Evolutionary conservation across 2,113 vertebrate genomes (phyloP), one percentile per base, ranked within the genome.

Genomic region (Microcebus lehilahytsara): DNA sequence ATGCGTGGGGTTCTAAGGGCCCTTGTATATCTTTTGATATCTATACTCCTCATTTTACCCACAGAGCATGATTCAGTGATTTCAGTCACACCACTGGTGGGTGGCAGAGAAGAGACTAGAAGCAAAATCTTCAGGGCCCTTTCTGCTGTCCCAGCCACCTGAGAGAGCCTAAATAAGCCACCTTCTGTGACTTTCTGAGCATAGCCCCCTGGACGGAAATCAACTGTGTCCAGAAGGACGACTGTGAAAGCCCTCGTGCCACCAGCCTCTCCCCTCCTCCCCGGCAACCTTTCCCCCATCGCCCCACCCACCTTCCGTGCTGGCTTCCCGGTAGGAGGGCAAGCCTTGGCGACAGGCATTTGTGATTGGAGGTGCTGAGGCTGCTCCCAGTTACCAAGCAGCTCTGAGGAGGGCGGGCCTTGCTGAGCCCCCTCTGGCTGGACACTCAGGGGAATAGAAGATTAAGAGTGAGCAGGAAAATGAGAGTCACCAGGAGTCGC

Each of bases 311-410:
- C 40, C 87, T 58, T 40, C 42, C 74, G 40, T 23, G 16, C 58
- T 25, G 51, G 32, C 86, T 89, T 85, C 53, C 9, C 32, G 0
- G 25, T 6, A 46, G 34, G 64, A 67, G 60, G 53, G 32, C 49
- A 34, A 0, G 9, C 40, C 78, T n/a, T 8, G 9, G 25, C 5
- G 58, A 66, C 51, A 80, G 32, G 23, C 49, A 3, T 8, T 12
- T n/a, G 37, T 22, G 0, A 6, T 0, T 17, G 10, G 25, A 53
- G 13, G 8, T 3, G 23, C 22, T 30, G 37, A 81, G 8, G 9
- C 67, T 32, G 9, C 8, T 13, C 16, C 13, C 49, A 46, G 53
- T 23, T 32, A 3, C 3, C 62, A 49, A 32, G 25, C 30, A 6
- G 20, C 34, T 11, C 23, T 5, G 16, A 7, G 32, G 19, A 22